These are phyloP conservation scores for Heterodera filipjevi DNA, from an alignment of 2,888 invertebrate species.

Conservation along the genomic window DNA sequence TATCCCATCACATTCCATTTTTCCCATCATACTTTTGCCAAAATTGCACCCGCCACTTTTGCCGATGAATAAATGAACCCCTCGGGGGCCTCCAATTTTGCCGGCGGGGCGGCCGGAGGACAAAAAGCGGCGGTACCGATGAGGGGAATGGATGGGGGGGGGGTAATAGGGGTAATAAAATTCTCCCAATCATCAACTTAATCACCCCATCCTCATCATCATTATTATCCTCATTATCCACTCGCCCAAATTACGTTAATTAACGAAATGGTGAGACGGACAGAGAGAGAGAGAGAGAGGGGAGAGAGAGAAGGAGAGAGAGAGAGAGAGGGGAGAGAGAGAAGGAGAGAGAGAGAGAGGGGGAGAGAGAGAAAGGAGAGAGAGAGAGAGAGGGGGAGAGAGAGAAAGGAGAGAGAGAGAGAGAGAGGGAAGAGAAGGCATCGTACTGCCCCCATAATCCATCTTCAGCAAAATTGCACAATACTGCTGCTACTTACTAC, in stretches of 20 bases:
- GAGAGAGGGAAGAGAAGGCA: neutral
- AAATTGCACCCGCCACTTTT: neutral
- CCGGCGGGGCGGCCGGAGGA: neutral
- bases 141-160: neutral
- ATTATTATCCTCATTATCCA: neutral
- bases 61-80: constrained; percentile 8
- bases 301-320: too few relatives aligned
- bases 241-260: neutral
- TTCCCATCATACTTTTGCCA: neutral
- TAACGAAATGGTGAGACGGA: neutral
- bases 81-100: neutral
- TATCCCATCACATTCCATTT: neutral
- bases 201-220: constrained; percentile 1
- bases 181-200: neutral
- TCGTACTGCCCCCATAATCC: neutral
- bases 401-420: neutral
- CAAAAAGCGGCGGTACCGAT: neutral
- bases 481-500: neutral
- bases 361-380: neutral
- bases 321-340: too few relatives aligned
- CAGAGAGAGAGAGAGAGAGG: neutral
- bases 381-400: neutral
- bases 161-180: neutral
- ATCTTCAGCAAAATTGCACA: constrained; percentile 3
- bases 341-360: neutral